phyloP scores from a whole-genome alignment of 2,888 invertebrate species.

The Aelia acuminata region DNA sequence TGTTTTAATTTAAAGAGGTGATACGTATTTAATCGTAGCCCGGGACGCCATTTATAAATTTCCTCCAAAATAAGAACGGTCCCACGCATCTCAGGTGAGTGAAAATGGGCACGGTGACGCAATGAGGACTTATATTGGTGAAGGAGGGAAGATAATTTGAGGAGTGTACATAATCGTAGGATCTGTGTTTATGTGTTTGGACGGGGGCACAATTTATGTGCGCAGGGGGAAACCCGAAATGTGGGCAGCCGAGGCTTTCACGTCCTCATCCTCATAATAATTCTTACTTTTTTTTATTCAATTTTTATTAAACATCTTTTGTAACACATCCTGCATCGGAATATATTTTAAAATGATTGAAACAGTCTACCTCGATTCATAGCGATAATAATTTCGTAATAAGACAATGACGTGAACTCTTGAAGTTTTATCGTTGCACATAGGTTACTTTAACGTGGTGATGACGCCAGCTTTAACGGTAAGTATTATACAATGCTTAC shows the following conservation, averaged over 20 bases:
- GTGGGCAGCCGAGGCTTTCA: slow-evolving; percentile 37
- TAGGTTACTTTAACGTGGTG: no score
- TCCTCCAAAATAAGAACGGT: not conserved
- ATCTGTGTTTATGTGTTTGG: slow-evolving; percentile 56
- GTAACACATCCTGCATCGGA: not conserved
- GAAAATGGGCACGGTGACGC: not conserved
- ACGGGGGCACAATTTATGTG: slow-evolving; percentile 46
- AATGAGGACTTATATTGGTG: slow-evolving; percentile 15
- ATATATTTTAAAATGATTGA: not conserved
- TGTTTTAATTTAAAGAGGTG: no score
- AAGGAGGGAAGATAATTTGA: not conserved
- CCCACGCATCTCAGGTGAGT: not conserved
- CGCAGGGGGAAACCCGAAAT: slow-evolving; percentile 51
- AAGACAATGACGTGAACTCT: no score
- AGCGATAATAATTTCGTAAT: no score
- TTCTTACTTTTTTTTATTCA: slow-evolving; percentile 7
- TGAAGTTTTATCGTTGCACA: no score
- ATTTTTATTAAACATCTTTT: not conserved
- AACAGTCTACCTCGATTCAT: not conserved
- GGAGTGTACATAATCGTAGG: slow-evolving; percentile 45
- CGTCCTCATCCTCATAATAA: slow-evolving; percentile 49
- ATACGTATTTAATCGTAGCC: no score
- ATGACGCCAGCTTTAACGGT: no score
- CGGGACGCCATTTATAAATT: no score
- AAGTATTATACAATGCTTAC: no score